Percentiles rank a stretch among this genome's conserved stretches.
These are phyloP conservation scores for Seladonia tumulorum DNA, from an alignment of 2,888 invertebrate genomes.

Conservation along the genomic window DNA sequence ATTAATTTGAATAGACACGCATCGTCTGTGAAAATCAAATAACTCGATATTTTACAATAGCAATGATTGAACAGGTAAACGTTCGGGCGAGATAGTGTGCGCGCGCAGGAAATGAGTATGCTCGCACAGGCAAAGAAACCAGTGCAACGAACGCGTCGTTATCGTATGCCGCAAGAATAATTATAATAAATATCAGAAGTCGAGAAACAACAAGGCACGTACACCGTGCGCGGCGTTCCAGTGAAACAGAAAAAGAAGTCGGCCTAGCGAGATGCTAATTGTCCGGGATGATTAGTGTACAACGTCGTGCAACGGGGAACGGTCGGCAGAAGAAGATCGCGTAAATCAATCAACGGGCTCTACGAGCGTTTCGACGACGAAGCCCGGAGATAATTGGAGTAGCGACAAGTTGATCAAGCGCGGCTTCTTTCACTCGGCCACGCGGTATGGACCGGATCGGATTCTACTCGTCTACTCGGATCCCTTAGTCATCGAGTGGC, in stretches of 20 bases:
- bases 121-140: not conserved
- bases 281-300: conserved; percentile 68
- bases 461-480: conserved; percentile 56
- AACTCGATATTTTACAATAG: too few species aligned
- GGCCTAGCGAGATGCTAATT: conserved; percentile 73
- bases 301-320: conserved; percentile 39
- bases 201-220: not conserved
- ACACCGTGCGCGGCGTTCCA: not conserved
- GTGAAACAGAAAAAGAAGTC: conserved; percentile 31
- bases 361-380: conserved; percentile 63
- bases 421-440: conserved; percentile 66
- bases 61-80: not conserved
- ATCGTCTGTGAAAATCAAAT: too few species aligned
- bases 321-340: conserved; percentile 63
- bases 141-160: not conserved
- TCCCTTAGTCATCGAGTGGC: conserved; percentile 64
- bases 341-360: conserved; percentile 77
- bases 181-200: conserved; percentile 12
- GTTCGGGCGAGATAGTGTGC: not conserved
- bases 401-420: conserved; percentile 79
- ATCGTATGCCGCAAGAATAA: not conserved
- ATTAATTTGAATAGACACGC: too few species aligned
- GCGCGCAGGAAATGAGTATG: not conserved
- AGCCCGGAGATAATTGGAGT: conserved; percentile 76
- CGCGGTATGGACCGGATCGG: conserved; percentile 59